Evolutionary conservation across 2,888 invertebrate genomes (phyloP), one percentile per base, ranked within the genome.

Genomic region (Diabrotica balteata): DNA sequence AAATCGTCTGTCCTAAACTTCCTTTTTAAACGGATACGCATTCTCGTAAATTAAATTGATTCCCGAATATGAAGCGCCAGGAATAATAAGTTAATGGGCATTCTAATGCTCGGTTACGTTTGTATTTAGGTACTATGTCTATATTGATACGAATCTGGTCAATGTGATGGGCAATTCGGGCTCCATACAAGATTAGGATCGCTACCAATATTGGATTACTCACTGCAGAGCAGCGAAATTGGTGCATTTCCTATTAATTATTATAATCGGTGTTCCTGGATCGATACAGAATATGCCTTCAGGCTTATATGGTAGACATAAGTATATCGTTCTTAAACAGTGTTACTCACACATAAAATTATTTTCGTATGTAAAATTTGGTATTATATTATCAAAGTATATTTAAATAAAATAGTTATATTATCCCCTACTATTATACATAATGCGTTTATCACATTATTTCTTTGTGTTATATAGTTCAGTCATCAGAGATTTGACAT

Each of bases 221-320:
- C 78, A 75, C 77, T 80, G 77, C 78, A 76, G 75, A 76, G 75
- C 78, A 75, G 74, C 75, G 80, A 80, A 82, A 82, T 82, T 82
- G 81, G 78, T 80, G 80, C 79, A 81, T 81, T 82, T 82, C 81
- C 81, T 80, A 81, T 81, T 81, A 82, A 82, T 82, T 81, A 80
- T 71, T 78, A 79, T 80, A 81, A 80, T 80, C 79, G 76, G 72
- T 70, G 55, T 57, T 65, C 71, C 69, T 75, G 74, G 77, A 78
- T 78, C 75, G 75, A 71, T 73, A 74, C 43, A 59, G 32, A 22
- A 46, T 6, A 55, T 6, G 49, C 53, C 59, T 70, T 73, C 42
- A 72, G 74, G 66, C 72, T 32, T 32, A 32, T 32, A 32, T 32
- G 32, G 32, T 32, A 32, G 32, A 32, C 32, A 32, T 32, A 32